phyloP scores from a whole-genome alignment of 2,797 vertebrate species.

The Telmatherina bonti region DNA sequence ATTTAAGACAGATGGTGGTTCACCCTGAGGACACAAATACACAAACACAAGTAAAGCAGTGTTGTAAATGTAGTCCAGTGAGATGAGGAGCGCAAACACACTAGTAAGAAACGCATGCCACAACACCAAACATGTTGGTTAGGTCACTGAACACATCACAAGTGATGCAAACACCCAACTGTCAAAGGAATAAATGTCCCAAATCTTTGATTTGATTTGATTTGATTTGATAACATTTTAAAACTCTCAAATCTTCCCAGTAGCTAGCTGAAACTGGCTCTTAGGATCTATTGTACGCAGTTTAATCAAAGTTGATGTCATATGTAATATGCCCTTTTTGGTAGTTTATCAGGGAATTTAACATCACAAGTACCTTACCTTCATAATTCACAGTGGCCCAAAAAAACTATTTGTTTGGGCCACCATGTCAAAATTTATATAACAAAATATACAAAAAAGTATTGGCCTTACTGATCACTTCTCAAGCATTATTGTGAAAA shows the following conservation, averaged over 20 bases:
- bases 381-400: too few relatives aligned
- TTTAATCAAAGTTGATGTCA: slow-evolving; percentile 8
- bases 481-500: slow-evolving; percentile 18
- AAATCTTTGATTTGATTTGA: too few relatives aligned
- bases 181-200: too few relatives aligned
- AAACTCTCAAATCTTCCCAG: too few relatives aligned
- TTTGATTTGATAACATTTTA: too few relatives aligned
- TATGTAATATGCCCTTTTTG: background rate
- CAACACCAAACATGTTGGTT: background rate
- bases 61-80: background rate
- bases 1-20: background rate
- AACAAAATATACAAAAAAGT: slow-evolving; percentile 5
- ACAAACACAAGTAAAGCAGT: background rate
- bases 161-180: background rate
- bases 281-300: background rate
- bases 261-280: background rate
- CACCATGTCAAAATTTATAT: background rate
- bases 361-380: slow-evolving; percentile 2
- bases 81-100: background rate
- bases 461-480: background rate
- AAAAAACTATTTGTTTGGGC: background rate
- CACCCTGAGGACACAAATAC: slow-evolving; percentile 1
- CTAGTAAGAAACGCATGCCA: background rate
- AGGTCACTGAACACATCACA: background rate
- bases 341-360: background rate